phyloP scores from a whole-genome alignment of 2,113 vertebrate species.

The Blennius ocellaris region DNA sequence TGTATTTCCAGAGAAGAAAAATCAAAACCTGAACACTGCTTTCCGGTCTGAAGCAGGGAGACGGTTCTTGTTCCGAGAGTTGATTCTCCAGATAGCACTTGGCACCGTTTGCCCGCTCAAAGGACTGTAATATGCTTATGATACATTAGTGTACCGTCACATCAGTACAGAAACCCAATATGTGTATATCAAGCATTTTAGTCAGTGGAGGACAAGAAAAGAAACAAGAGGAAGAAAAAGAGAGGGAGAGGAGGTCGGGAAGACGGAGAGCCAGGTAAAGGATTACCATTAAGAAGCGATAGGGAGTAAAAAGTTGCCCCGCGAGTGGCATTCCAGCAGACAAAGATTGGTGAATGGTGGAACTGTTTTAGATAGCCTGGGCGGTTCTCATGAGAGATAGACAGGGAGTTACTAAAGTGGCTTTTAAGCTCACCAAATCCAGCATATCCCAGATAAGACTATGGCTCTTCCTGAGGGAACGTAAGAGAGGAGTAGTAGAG shows the following conservation, averaged over 20 bases:
- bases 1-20: conserved; percentile 56
- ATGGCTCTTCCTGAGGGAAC: conserved; percentile 62
- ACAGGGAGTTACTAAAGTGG: conserved; percentile 69
- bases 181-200: conserved; percentile 55
- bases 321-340: conserved; percentile 50
- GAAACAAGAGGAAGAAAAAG: conserved; percentile 21
- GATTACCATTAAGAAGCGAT: conserved; percentile 49
- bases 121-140: conserved; percentile 68
- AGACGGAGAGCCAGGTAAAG: conserved; percentile 62
- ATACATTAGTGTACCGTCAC: conserved; percentile 73
- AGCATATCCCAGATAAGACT: conserved; percentile 80
- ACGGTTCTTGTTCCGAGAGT: conserved; percentile 54
- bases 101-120: conserved; percentile 53
- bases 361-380: conserved; percentile 50
- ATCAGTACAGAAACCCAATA: conserved; percentile 68
- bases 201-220: conserved; percentile 25
- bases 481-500: conserved; percentile 39
- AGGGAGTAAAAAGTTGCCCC: conserved; percentile 39
- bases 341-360: conserved; percentile 47
- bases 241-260: conserved; percentile 13
- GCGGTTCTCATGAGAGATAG: conserved; percentile 52
- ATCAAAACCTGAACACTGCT: conserved; percentile 33
- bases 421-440: conserved; percentile 80
- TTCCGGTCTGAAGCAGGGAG: conserved; percentile 41
- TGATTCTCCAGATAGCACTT: conserved; percentile 72